These are phyloP conservation scores for Anthophora plumipes DNA, from an alignment of 2,888 invertebrate species.

Conservation along the genomic window DNA sequence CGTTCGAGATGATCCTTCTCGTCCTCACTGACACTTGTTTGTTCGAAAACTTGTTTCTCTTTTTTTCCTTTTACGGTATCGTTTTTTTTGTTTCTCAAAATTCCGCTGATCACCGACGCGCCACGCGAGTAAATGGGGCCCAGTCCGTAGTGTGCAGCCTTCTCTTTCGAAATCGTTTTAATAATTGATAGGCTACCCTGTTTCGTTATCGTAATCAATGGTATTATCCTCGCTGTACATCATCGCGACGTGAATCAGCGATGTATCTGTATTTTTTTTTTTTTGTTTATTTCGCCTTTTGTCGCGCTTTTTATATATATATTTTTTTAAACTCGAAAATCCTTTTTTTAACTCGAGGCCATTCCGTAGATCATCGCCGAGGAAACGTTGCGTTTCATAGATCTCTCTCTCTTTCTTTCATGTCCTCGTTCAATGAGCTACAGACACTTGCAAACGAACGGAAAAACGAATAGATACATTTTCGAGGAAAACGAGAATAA, in stretches of 20 bases:
- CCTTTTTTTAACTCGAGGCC: conserved; percentile 14
- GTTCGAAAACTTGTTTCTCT: conserved; percentile 14
- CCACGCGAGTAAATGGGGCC: conserved; percentile 36
- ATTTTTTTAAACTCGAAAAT: conserved; percentile 25
- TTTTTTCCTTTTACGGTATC: not conserved
- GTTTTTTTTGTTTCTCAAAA: conserved; percentile 11
- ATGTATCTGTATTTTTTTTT: no score
- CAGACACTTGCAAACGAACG: conserved; percentile 34
- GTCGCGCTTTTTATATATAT: conserved; percentile 21
- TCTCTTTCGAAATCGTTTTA: conserved; percentile 71
- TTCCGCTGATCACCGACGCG: conserved; percentile 39
- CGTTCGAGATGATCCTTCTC: conserved; percentile 13
- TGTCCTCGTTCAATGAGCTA: conserved; percentile 52
- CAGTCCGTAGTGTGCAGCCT: conserved; percentile 63
- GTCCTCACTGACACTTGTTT: conserved; percentile 34
- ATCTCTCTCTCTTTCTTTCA: not conserved
- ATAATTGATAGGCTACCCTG: conserved; percentile 84
- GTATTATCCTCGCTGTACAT: conserved; percentile 72
- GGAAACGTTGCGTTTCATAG: conserved; percentile 4
- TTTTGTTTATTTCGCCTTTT: conserved; percentile 3
- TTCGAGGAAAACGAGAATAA: conserved; percentile 53
- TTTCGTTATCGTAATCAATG: conserved; percentile 82
- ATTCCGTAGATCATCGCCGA: conserved; percentile 56
- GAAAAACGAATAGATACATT: conserved; percentile 43
- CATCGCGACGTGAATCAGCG: conserved; percentile 47